Evolutionary conservation across 2,797 vertebrate genomes (phyloP), one percentile per base, ranked within the genome.

Genomic region (Pogonophryne albipinna): DNA sequence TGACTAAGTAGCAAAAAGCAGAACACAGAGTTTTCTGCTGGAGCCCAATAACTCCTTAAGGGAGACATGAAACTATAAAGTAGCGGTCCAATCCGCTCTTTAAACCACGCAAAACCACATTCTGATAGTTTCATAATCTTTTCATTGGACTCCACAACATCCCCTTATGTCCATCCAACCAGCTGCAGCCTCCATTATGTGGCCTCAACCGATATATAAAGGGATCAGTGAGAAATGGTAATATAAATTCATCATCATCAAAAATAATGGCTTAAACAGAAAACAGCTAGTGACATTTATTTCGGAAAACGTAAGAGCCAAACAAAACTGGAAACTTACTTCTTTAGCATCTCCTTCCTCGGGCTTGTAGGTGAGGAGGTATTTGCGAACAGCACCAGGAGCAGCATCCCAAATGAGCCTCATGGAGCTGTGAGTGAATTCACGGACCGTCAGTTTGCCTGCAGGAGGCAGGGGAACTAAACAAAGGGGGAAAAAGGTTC

Each of bases 371-470:
- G 91, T 96, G 84, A 99, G 76, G 15, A 96, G 88, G 59, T 99
- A 99, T 85, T 96, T 99, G 52, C 89, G 95, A 75, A 99, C 98
- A 56, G 87, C 90, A 19, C 97, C 97, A n/a, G 96, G 95, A 4
- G 95, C 97, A 1, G 96, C 95, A 67, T 99, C 98, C 98, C 98
- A 99, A 53, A 91, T 67, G 0, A 98, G 92, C 58, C 89, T 93
- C 96, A 99, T 96, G 77, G 92, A 92, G 92, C 98, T 99, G 85
- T 99, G 98, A 82, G 97, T 99, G 76, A 98, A 83, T 2, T 99
- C 98, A n/a, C 89, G 94, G 77, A 99, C 93, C 73, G 64, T 95
- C 84, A 99, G 89, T 50, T 95, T 83, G 55, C 96, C 96, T 2
- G 95, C 93, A 20, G 94, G 95, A 60, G 96, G 96, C 80, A 97